Base-by-base conservation (phyloP, 2,888 invertebrate species). In the Aelia acuminata region DNA sequence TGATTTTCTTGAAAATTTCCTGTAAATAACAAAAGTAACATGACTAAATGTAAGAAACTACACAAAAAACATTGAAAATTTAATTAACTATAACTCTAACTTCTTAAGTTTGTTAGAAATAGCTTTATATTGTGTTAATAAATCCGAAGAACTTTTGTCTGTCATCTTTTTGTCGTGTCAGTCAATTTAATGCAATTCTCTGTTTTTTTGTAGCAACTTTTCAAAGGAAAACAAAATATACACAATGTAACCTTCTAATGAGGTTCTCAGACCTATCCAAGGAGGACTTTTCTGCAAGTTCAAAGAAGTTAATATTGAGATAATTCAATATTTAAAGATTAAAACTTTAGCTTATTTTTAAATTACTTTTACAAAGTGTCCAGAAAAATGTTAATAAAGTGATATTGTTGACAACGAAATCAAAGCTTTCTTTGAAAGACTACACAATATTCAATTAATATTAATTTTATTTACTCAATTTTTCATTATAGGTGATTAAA, bases 61-160 rank as follows among this genome's bases (percentile, higher is more conserved):
- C 18, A 87, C n/a, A 39, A 35, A 31, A 49, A 39, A 1, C 18
- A 70, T 35, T 35, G 20, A 35, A 88, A 88, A 88, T 63, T 20
- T 50, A 90, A 86, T 87, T 90, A 87, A 31, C 15, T 53, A 53
- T 39, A 49, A 53, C 75, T 90, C 93, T 92, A 93, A 96, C 95
- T 96, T 96, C 92, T 96, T 96, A 50, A 96, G 92, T 92, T 96
- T 96, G 88, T 94, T 95, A 57, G 95, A 96, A 89, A 95, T 95
- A 88, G 93, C 94, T 91, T 95, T 94, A 92, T 95, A 96, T 91
- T 95, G 95, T 90, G 95, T 94, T 88, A 96, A 94, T 91, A 96
- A 94, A 91, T 95, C 95, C 22, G 89, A 89, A 18, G 89, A 75
- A 80, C 80, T 84, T 50, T 35, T 87, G 20, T 87, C 87, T 20